A percentile compares a stretch with the other conserved stretches of the same genome.
These are phyloP conservation scores for Idris sp. DNA, from an alignment of 1,140 invertebrate genomes.

Conservation along the genomic window DNA sequence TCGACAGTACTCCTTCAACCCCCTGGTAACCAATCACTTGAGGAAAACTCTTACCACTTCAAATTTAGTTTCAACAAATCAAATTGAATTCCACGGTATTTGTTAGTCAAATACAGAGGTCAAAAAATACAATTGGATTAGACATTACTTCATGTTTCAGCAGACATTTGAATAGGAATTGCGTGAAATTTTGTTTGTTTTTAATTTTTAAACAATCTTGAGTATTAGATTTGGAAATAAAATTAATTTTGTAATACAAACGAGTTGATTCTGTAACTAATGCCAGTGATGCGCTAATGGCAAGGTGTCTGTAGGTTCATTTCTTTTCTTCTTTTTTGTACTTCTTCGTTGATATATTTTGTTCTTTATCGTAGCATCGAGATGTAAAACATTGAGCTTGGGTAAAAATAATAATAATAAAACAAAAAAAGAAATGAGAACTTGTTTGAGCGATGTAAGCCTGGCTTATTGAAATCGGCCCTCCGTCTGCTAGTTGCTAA, in stretches of 20 bases:
- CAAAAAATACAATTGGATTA: too few relatives aligned
- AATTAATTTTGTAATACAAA: too few relatives aligned
- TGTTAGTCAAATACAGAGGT: too few relatives aligned
- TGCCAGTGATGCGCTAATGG: slow-evolving; percentile 70
- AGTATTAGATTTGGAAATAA: slow-evolving; percentile 52
- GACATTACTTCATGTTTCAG: too few relatives aligned
- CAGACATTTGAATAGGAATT: too few relatives aligned
- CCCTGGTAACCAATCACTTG: slow-evolving; percentile 34
- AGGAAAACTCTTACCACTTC: slow-evolving; percentile 5
- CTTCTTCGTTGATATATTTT: slow-evolving; percentile 37
- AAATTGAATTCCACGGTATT: too few relatives aligned
- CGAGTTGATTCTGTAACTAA: slow-evolving; percentile 65
- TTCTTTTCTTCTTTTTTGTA: slow-evolving; percentile 39
- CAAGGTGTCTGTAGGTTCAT: slow-evolving; percentile 69
- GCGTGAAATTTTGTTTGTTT: too few relatives aligned
- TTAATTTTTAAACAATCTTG: too few relatives aligned
- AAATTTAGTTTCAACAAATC: too few relatives aligned
- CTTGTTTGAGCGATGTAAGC: slow-evolving; percentile 50
- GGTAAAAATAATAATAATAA: too few relatives aligned
- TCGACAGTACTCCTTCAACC: slow-evolving; percentile 64
- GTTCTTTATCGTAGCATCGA: slow-evolving; percentile 29
- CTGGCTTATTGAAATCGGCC: slow-evolving; percentile 73
- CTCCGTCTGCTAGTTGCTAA: slow-evolving; percentile 69
- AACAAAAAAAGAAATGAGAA: slow-evolving; percentile 54
- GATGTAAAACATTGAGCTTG: slow-evolving; percentile 39